These are phyloP conservation scores for Piliocolobus tephrosceles DNA, from an alignment of 2,113 vertebrate species.

Conservation along the genomic window DNA sequence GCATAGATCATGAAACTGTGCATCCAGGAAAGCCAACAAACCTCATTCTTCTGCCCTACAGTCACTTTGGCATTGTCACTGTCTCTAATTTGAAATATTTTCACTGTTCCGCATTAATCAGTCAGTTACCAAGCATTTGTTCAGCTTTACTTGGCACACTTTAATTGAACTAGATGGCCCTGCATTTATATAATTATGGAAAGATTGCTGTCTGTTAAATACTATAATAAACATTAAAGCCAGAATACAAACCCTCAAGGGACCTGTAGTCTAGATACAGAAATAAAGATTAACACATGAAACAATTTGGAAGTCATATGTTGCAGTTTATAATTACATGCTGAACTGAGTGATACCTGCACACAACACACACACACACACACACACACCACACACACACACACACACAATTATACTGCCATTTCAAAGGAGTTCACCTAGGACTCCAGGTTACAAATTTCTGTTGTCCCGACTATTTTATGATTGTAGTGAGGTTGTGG, in stretches of 20 bases:
- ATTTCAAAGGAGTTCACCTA: neutral
- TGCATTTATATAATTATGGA: neutral
- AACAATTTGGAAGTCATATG: neutral
- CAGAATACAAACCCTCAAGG: neutral
- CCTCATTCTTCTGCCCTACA: too few relatives aligned
- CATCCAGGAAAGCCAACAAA: neutral
- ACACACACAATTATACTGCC: neutral
- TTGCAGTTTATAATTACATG: neutral
- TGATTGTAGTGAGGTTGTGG: neutral
- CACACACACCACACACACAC: neutral
- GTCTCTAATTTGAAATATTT: neutral
- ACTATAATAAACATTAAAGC: neutral
- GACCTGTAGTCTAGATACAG: neutral
- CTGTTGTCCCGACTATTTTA: neutral
- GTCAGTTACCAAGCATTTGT: neutral
- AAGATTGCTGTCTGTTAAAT: constrained; percentile 33
- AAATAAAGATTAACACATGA: neutral
- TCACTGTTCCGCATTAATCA: neutral
- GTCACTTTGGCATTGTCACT: neutral
- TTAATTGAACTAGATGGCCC: neutral
- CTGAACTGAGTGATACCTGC: neutral
- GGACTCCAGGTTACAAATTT: neutral
- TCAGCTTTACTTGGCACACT: neutral
- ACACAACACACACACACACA: too few relatives aligned
- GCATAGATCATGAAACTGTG: neutral